Evolutionary conservation across 1,140 invertebrate genomes (phyloP).

Genomic region (Branchinecta lynchi): DNA sequence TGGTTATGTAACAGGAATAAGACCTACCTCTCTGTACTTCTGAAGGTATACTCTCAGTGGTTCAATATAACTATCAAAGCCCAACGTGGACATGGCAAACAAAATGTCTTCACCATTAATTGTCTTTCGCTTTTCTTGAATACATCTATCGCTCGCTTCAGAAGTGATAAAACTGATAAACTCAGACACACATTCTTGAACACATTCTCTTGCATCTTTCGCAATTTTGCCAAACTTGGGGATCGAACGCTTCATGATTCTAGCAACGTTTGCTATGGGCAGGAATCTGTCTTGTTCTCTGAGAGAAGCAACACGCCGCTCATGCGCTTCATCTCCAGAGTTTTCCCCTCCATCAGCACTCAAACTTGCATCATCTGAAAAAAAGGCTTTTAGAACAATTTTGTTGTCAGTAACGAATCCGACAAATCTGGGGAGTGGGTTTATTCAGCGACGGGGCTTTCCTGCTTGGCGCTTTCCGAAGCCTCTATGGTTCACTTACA

Average conservation of each 20-base stretch:
- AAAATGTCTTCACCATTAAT: conserved; percentile 98
- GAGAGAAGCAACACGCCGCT: conserved; percentile 37
- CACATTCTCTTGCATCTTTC: conserved; percentile 97
- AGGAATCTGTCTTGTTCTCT: conserved; percentile 86
- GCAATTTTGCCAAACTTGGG: conserved; percentile 95
- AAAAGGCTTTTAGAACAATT: neutral
- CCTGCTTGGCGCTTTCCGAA: too few relatives aligned
- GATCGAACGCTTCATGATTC: conserved; percentile 97
- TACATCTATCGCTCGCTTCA: conserved; percentile 90
- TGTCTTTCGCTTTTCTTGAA: conserved; percentile 96
- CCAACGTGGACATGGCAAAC: conserved; percentile 88
- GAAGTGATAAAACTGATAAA: conserved; percentile 99
- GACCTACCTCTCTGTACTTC: conserved; percentile 67
- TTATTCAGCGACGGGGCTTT: too few relatives aligned
- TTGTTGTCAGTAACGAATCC: too few relatives aligned
- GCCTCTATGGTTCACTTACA: too few relatives aligned
- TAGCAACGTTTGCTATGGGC: conserved; percentile 94
- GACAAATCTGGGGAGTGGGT: too few relatives aligned
- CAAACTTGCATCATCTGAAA: conserved; percentile 28
- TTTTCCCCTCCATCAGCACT: conserved; percentile 31
- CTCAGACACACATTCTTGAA: conserved; percentile 98
- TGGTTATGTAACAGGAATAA: too few relatives aligned
- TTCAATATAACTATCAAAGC: conserved; percentile 98
- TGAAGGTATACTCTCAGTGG: conserved; percentile 89
- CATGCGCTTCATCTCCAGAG: conserved; percentile 27